These are phyloP conservation scores for Acanthoscelides obtectus DNA, from an alignment of 2,888 invertebrate species.

Conservation along the genomic window DNA sequence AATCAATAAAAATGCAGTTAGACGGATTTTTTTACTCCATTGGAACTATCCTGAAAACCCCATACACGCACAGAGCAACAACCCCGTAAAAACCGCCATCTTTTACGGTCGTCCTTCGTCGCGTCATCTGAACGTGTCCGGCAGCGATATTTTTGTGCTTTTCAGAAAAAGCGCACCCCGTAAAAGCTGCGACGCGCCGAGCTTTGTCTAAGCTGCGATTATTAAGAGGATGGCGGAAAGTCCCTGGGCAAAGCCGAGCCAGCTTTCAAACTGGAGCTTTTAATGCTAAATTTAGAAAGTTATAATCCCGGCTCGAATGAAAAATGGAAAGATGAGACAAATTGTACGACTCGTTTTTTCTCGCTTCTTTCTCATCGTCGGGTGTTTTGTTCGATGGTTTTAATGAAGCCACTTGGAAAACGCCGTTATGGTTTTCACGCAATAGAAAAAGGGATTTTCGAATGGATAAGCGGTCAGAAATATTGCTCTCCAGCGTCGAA, in stretches of 20 bases:
- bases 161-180: background rate
- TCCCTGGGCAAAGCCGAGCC: background rate
- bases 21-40: no score
- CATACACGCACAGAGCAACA: no score
- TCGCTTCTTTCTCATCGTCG: no score
- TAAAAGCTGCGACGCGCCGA: background rate
- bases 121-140: background rate
- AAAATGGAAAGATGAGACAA: background rate
- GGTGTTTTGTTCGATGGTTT: background rate
- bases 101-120: background rate
- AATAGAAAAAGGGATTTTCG: no score
- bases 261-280: background rate
- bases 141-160: background rate
- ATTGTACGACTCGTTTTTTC: background rate
- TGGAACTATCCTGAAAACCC: no score
- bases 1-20: no score
- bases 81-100: background rate
- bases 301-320: background rate
- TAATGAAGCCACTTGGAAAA: background rate
- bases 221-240: background rate
- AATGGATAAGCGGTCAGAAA: no score
- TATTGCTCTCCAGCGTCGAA: no score
- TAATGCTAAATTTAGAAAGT: background rate
- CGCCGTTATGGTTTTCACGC: background rate
- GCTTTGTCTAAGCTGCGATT: background rate